A percentile compares a stretch with the other conserved stretches of the same genome.
phyloP scores from a whole-genome alignment of 1,140 invertebrate genomes.

The Sycophila sp. region DNA sequence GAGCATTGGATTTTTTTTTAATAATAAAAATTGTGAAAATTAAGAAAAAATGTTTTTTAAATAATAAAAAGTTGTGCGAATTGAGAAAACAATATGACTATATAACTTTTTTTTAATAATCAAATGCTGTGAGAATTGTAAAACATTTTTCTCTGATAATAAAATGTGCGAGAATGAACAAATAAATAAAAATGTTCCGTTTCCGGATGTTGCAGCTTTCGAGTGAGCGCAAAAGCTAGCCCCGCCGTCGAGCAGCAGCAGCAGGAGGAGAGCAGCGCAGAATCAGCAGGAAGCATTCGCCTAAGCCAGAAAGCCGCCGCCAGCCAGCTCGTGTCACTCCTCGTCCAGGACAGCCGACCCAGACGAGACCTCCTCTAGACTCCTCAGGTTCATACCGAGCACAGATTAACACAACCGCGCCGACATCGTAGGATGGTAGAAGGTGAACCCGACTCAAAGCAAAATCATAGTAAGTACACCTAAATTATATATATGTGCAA shows the following conservation, averaged over 20 bases:
- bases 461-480: constrained; percentile 77
- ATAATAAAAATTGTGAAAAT: too few relatives aligned
- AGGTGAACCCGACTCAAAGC: constrained; percentile 78
- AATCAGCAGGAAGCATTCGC: constrained; percentile 60
- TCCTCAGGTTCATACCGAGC: constrained; percentile 49
- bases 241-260: constrained; percentile 63
- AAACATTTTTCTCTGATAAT: too few relatives aligned
- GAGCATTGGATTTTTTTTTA: too few relatives aligned
- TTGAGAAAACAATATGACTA: too few relatives aligned
- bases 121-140: too few relatives aligned
- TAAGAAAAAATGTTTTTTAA: too few relatives aligned
- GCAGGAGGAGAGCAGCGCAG: constrained; percentile 64
- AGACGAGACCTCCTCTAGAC: constrained; percentile 51
- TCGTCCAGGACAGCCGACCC: constrained; percentile 40
- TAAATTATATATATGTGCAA: too few relatives aligned
- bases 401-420: constrained; percentile 59
- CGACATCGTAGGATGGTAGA: constrained; percentile 80
- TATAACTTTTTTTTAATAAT: too few relatives aligned
- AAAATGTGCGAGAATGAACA: too few relatives aligned
- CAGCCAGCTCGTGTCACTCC: constrained; percentile 36
- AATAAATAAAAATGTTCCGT: background rate
- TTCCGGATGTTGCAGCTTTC: constrained; percentile 53
- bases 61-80: too few relatives aligned
- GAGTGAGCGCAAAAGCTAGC: constrained; percentile 63
- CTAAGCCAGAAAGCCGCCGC: constrained; percentile 42